These are phyloP conservation scores for Siphonodentalium dalli DNA, from an alignment of 2,888 invertebrate species.

Conservation along the genomic window DNA sequence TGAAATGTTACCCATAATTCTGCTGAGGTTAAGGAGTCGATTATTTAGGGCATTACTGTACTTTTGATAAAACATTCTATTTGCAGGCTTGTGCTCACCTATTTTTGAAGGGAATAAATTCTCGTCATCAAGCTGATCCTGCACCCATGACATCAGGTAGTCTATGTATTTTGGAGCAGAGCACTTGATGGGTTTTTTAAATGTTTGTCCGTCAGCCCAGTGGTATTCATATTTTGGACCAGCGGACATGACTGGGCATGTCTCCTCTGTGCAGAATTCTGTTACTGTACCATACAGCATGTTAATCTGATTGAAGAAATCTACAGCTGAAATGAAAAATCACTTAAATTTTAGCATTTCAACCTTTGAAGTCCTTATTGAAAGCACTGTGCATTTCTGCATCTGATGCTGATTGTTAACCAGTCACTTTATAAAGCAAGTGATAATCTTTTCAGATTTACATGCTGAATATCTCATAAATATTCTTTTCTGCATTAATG, in stretches of 20 bases:
- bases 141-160: constrained; percentile 99
- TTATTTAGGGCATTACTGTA: too few relatives aligned
- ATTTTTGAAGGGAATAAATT: constrained; percentile 98
- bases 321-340: constrained; percentile 87
- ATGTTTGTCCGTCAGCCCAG: constrained; percentile 98
- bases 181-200: constrained; percentile 97
- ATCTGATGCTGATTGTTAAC: too few relatives aligned
- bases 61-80: too few relatives aligned
- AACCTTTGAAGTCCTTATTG: neutral
- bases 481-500: too few relatives aligned
- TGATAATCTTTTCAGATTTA: too few relatives aligned
- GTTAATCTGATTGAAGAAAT: constrained; percentile 99
- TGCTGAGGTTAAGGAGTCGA: too few relatives aligned
- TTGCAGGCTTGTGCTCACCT: too few relatives aligned
- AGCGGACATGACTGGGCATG: constrained; percentile 97
- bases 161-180: constrained; percentile 99
- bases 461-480: too few relatives aligned
- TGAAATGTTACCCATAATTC: too few relatives aligned
- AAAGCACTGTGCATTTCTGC: neutral
- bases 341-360: neutral
- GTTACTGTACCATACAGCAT: constrained; percentile 99
- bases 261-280: constrained; percentile 98
- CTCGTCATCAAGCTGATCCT: constrained; percentile 98
- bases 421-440: too few relatives aligned
- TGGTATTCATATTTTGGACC: constrained; percentile 99